Percentiles rank a stretch among this genome's conserved stretches.
Conservation (phyloP, 64 coral and sea anemone genomes). For the Trachythela sp. region DNA sequence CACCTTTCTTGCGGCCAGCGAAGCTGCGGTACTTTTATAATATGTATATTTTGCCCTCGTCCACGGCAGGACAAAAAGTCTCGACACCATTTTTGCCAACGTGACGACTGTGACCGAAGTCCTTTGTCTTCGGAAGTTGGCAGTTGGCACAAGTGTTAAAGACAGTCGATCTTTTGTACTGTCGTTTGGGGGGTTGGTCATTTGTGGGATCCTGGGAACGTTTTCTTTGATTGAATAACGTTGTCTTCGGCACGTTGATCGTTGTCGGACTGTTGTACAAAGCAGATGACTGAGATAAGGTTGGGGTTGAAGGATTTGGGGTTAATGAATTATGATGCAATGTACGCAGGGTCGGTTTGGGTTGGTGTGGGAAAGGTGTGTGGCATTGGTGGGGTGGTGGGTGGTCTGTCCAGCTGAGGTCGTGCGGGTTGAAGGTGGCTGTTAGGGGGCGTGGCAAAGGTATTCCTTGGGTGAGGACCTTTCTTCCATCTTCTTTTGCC, state of each 20-base stretch:
- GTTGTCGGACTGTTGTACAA: not conserved
- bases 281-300: not conserved
- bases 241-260: not conserved
- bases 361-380: conserved; percentile 16
- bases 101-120: conserved; percentile 50
- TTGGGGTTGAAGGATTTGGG: not conserved
- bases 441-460: not conserved
- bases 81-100: conserved; percentile 7
- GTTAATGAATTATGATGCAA: not conserved
- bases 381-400: not conserved
- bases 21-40: not conserved
- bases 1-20: not conserved
- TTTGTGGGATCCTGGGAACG: not conserved
- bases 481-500: not conserved
- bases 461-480: not conserved
- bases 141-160: conserved; percentile 28
- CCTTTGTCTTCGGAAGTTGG: conserved; percentile 35
- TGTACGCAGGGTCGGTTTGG: not conserved
- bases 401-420: not conserved
- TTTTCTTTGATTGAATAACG: not conserved
- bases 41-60: not conserved
- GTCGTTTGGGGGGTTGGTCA: not conserved
- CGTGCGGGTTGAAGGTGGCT: not conserved
- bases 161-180: not conserved
- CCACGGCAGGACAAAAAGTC: conserved; percentile 25